phyloP scores from a whole-genome alignment of 2,888 invertebrate genomes.

The Tineola bisselliella region DNA sequence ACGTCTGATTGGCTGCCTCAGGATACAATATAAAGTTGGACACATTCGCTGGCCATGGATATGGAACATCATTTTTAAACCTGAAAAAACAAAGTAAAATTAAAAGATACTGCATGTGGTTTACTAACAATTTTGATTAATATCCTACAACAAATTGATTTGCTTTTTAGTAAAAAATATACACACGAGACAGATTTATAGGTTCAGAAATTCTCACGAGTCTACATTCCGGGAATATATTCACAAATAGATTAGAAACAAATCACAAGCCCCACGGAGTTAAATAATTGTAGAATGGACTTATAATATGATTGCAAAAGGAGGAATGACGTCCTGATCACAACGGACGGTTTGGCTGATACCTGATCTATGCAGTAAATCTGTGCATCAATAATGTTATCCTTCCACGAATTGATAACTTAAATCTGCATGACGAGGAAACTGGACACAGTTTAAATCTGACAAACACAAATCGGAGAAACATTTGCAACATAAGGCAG shows the following conservation, averaged over 20 bases:
- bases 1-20: conserved; percentile 81
- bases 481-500: neutral
- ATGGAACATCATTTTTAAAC: conserved; percentile 79
- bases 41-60: conserved; percentile 78
- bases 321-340: neutral
- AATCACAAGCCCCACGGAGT: neutral
- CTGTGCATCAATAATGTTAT: neutral
- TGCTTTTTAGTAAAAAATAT: neutral
- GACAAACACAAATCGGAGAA: neutral
- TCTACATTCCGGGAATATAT: neutral
- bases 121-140: too few relatives aligned
- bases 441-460: neutral
- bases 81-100: conserved; percentile 55
- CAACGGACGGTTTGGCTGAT: neutral
- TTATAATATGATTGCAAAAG: neutral
- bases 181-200: neutral
- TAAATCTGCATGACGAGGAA: neutral
- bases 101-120: too few relatives aligned
- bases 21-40: conserved; percentile 80
- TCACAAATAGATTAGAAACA: neutral
- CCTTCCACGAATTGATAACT: neutral
- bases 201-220: neutral
- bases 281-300: neutral
- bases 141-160: neutral
- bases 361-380: neutral